Percentiles rank a stretch among this genome's conserved stretches.
phyloP scores from a whole-genome alignment of 2,797 vertebrate genomes.

The Masticophis lateralis region DNA sequence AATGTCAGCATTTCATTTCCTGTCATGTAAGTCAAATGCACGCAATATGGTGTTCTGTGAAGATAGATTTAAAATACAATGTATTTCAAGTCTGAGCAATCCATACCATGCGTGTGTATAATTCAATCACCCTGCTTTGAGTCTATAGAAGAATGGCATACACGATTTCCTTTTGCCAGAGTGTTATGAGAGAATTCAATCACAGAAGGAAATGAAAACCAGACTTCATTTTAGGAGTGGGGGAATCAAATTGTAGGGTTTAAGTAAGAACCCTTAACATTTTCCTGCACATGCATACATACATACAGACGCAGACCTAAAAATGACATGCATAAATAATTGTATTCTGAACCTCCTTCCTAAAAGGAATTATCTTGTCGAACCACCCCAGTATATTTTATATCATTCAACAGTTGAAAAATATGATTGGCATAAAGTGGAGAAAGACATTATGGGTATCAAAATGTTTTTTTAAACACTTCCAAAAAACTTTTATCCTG shows the following conservation, averaged over 20 bases:
- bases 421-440: neutral
- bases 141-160: slow-evolving; percentile 22
- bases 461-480: neutral
- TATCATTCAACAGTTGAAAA: slow-evolving; percentile 4
- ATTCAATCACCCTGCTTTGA: slow-evolving; percentile 8
- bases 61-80: neutral
- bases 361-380: slow-evolving; percentile 7
- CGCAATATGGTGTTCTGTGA: neutral
- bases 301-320: neutral
- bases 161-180: slow-evolving; percentile 27
- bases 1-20: slow-evolving; percentile 1
- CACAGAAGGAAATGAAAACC: slow-evolving; percentile 10
- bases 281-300: slow-evolving; percentile 9
- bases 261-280: slow-evolving; percentile 1
- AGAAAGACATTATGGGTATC: neutral
- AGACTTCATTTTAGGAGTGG: slow-evolving; percentile 12
- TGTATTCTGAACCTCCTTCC: slow-evolving; percentile 15
- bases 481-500: neutral
- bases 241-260: slow-evolving; percentile 10
- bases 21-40: neutral
- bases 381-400: neutral
- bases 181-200: slow-evolving; percentile 34
- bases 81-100: slow-evolving; percentile 20
- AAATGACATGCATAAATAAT: slow-evolving; percentile 22
- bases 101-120: neutral